phyloP scores from a whole-genome alignment of 2,113 vertebrate species.

The Anguilla japonica region DNA sequence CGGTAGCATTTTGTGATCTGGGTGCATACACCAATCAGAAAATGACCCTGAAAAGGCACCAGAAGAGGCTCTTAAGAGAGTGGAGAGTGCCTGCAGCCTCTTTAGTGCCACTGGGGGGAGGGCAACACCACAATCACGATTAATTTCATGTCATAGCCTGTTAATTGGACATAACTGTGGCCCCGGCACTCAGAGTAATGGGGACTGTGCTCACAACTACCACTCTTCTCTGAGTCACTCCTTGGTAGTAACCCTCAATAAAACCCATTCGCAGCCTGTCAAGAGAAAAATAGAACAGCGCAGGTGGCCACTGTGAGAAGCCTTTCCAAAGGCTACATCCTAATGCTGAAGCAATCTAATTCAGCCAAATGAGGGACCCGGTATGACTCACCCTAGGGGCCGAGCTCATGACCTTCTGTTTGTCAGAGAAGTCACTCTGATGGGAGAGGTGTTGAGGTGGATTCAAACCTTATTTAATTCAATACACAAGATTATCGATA shows the following conservation, averaged over 20 bases:
- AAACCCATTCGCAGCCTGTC: not conserved
- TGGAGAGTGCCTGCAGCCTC: not conserved
- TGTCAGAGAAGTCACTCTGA: not conserved
- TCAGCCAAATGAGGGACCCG: not conserved
- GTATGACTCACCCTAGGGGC: not conserved
- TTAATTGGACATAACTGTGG: conserved; percentile 39
- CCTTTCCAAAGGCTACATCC: not conserved
- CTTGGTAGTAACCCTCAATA: conserved; percentile 15
- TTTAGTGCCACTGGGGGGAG: not conserved
- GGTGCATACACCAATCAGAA: not conserved
- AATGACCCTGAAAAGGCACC: not conserved
- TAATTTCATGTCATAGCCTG: conserved; percentile 30
- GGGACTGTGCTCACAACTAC: not conserved
- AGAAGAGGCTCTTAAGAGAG: not conserved
- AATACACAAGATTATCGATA: not conserved
- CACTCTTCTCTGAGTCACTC: not conserved
- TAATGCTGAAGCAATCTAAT: not conserved
- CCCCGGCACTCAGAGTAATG: conserved; percentile 16
- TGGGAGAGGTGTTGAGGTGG: not conserved
- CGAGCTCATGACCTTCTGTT: not conserved
- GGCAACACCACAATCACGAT: conserved; percentile 12
- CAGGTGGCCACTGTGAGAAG: not conserved
- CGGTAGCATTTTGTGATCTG: not conserved
- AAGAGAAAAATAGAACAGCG: not conserved
- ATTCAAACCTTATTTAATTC: not conserved